Percentiles rank a stretch among this genome's conserved stretches.
Evolutionary conservation across 1,140 invertebrate species (phyloP).

Genomic region (Macrotrachela quadricornifera): DNA sequence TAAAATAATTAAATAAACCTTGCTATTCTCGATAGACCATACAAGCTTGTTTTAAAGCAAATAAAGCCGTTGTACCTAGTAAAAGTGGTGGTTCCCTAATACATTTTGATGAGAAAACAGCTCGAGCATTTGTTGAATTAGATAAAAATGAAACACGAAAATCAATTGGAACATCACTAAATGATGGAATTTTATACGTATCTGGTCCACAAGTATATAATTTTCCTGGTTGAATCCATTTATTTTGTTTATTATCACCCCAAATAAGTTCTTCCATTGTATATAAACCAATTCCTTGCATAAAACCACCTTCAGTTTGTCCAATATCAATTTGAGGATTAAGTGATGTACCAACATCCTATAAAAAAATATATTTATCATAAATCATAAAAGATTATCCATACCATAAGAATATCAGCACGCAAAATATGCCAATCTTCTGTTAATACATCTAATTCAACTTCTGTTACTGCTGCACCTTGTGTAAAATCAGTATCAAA

Average conservation of each 20-base stretch:
- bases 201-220: conserved; percentile 65
- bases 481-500: conserved; percentile 7
- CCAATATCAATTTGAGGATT: conserved; percentile 89
- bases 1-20: neutral
- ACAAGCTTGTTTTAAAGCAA: conserved; percentile 41
- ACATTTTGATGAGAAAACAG: conserved; percentile 90
- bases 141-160: conserved; percentile 80
- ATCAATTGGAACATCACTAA: conserved; percentile 59
- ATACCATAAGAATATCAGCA: conserved; percentile 85
- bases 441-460: conserved; percentile 35
- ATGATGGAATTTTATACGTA: conserved; percentile 73
- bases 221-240: no score
- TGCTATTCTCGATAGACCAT: no score
- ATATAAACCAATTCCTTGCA: conserved; percentile 69
- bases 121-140: conserved; percentile 68
- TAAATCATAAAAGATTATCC: no score
- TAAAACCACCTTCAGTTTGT: conserved; percentile 76
- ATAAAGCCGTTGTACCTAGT: conserved; percentile 58
- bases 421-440: conserved; percentile 41
- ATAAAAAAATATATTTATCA: no score
- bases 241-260: conserved; percentile 40
- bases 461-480: conserved; percentile 27
- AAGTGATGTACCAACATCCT: conserved; percentile 67
- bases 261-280: conserved; percentile 70
- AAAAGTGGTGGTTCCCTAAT: conserved; percentile 84